A percentile compares a stretch with the other conserved stretches of the same genome.
Conservation (phyloP, 1,140 invertebrate genomes). For the Hetaerina americana region DNA sequence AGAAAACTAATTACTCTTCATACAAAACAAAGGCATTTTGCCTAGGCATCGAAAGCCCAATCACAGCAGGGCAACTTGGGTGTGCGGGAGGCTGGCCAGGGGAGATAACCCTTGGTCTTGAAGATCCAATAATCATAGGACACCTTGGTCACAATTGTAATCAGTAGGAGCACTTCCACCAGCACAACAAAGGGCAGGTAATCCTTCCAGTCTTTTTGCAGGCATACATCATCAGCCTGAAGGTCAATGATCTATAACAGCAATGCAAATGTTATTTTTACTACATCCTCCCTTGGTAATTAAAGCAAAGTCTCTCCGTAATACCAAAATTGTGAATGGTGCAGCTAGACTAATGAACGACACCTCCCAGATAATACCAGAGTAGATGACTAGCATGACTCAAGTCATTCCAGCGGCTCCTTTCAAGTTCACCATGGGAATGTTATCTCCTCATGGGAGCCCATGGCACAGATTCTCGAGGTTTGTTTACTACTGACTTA, state of each 20-base stretch:
- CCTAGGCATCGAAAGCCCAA: neutral
- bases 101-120: slow-evolving; percentile 66
- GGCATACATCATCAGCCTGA: neutral
- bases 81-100: slow-evolving; percentile 78
- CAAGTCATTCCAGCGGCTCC: no score
- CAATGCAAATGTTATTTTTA: neutral
- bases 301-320: no score
- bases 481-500: no score
- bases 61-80: slow-evolving; percentile 55
- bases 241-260: neutral
- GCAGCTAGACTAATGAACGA: no score
- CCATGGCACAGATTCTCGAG: no score
- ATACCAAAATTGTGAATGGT: no score
- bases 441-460: no score
- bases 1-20: no score
- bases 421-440: no score
- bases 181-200: slow-evolving; percentile 74
- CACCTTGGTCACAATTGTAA: slow-evolving; percentile 59
- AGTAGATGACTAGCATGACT: no score
- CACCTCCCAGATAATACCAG: no score
- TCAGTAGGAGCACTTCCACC: slow-evolving; percentile 49
- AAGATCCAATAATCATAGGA: slow-evolving; percentile 81
- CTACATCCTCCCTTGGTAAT: no score
- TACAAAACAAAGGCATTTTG: neutral
- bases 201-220: slow-evolving; percentile 22